Evolutionary conservation across 2,888 invertebrate genomes (phyloP).

Genomic region (Creontiades dilutus): DNA sequence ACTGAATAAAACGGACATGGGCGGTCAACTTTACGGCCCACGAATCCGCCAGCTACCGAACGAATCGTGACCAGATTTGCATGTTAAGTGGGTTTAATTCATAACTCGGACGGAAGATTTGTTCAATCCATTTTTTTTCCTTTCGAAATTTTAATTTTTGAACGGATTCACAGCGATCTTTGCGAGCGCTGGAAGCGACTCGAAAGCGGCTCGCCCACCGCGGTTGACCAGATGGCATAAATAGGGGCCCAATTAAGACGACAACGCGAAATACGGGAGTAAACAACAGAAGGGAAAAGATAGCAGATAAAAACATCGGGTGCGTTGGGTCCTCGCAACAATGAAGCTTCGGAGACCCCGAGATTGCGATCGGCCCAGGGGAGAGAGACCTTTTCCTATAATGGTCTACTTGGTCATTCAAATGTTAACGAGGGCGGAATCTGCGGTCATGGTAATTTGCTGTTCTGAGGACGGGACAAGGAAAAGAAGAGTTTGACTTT

Average conservation of each 20-base stretch:
- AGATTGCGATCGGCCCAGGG: constrained; percentile 10
- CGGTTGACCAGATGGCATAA: not conserved
- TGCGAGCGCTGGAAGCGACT: not conserved
- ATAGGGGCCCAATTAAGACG: constrained; percentile 37
- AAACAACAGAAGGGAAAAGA: not conserved
- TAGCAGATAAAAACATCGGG: constrained; percentile 14
- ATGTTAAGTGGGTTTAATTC: not conserved
- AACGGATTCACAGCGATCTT: not conserved
- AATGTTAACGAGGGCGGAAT: not conserved
- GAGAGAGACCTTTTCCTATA: not conserved
- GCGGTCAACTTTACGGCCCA: not conserved
- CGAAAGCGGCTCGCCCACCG: not conserved
- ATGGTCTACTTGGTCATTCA: not conserved
- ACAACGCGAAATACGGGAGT: constrained; percentile 22
- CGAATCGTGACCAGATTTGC: constrained; percentile 4
- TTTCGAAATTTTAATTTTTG: not conserved
- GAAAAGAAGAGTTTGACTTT: not conserved
- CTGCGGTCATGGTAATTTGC: constrained; percentile 13
- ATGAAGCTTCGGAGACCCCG: not conserved
- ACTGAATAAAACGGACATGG: no score
- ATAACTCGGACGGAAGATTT: not conserved
- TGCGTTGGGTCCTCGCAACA: not conserved
- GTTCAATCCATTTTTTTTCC: not conserved
- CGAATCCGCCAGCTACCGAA: not conserved
- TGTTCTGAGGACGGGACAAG: not conserved